Evolutionary conservation across 2,113 vertebrate genomes (phyloP).

Genomic region (Calyptommatus sinebrachiatus): DNA sequence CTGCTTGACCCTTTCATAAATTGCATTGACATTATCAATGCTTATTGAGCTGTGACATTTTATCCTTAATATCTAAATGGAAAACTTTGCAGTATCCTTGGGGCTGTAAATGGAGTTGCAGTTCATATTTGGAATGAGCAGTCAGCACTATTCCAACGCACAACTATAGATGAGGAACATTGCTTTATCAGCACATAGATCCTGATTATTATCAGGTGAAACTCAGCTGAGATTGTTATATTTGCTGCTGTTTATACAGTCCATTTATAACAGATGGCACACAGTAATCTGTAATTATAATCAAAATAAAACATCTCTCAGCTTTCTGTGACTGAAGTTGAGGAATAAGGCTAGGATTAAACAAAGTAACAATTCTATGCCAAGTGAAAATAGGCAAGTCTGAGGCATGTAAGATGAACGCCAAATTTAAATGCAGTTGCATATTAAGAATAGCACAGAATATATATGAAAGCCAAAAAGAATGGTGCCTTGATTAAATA

Average conservation of each 20-base stretch:
- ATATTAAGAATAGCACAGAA: background rate
- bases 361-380: conserved; percentile 3
- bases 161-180: conserved; percentile 27
- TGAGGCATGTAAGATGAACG: background rate
- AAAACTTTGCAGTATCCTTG: conserved; percentile 35
- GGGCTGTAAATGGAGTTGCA: background rate
- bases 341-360: conserved; percentile 30
- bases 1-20: background rate
- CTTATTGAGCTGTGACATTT: conserved; percentile 5
- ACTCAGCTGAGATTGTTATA: conserved; percentile 19
- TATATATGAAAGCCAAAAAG: background rate
- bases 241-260: conserved; percentile 42
- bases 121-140: conserved; percentile 40
- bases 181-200: conserved; percentile 54
- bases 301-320: conserved; percentile 13
- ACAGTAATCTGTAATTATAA: conserved; percentile 31
- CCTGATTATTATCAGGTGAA: conserved; percentile 36
- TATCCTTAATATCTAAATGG: conserved; percentile 43
- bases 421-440: background rate
- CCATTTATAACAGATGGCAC: conserved; percentile 36
- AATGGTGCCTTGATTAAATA: background rate
- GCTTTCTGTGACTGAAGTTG: conserved; percentile 23
- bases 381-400: background rate
- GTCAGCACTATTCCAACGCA: conserved; percentile 29
- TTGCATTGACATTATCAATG: background rate